Conservation (phyloP, 1,140 invertebrate species). For the Atta colombica region DNA sequence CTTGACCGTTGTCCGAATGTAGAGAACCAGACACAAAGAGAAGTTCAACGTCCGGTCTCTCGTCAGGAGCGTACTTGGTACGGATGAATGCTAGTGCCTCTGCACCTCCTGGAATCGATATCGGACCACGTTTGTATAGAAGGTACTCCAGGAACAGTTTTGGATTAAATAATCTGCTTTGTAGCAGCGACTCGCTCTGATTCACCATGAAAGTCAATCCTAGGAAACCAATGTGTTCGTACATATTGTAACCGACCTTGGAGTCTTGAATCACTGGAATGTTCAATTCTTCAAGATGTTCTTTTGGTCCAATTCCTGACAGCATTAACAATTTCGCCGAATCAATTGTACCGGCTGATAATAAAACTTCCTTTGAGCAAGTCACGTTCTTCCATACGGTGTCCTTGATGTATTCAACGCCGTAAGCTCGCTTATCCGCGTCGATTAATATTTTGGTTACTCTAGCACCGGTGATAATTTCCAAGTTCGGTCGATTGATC, state of each 20-base stretch:
- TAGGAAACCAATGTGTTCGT: conserved; percentile 91
- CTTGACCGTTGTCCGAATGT: conserved; percentile 89
- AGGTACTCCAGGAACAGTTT: conserved; percentile 82
- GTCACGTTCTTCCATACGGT: conserved; percentile 83
- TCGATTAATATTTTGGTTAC: conserved; percentile 89
- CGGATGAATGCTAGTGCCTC: conserved; percentile 86
- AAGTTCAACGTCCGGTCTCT: conserved; percentile 88
- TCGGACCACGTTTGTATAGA: conserved; percentile 83
- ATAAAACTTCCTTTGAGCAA: conserved; percentile 89
- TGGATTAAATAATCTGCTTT: conserved; percentile 68
- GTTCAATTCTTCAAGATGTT: conserved; percentile 90
- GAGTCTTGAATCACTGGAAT: conserved; percentile 90
- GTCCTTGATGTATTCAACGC: conserved; percentile 88
- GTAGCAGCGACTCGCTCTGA: conserved; percentile 78
- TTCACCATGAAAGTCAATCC: conserved; percentile 88
- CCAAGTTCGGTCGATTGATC: conserved; percentile 89
- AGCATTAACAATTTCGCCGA: conserved; percentile 91
- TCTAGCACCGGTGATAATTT: conserved; percentile 89
- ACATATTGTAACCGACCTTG: conserved; percentile 90
- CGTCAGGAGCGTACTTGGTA: conserved; percentile 85
- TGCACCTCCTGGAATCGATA: conserved; percentile 86
- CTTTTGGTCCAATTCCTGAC: conserved; percentile 91
- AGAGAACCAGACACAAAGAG: conserved; percentile 86
- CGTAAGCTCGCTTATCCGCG: conserved; percentile 85
- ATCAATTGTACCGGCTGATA: conserved; percentile 90